Evolutionary conservation across 2,888 invertebrate genomes (phyloP).

Genomic region (Eueremaeus valkanovi): DNA sequence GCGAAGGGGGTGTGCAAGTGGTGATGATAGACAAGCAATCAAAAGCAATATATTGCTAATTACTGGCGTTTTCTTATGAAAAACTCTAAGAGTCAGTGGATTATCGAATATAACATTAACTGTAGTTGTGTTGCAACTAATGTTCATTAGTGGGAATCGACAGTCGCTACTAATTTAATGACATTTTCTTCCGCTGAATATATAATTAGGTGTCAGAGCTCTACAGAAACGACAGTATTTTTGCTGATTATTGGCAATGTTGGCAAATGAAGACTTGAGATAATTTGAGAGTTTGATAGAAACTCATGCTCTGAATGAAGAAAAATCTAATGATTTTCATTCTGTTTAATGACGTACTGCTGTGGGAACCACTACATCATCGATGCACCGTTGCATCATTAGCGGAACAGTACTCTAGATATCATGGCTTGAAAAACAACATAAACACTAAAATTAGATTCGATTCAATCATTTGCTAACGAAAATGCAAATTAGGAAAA

Average conservation of each 20-base stretch:
- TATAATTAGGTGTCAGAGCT: conserved; percentile 15
- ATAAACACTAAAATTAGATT: neutral
- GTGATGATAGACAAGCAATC: conserved; percentile 7
- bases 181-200: conserved; percentile 22
- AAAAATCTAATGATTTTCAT: neutral
- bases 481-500: neutral
- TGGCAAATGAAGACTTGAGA: too few relatives aligned
- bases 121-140: neutral
- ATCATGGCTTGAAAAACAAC: neutral
- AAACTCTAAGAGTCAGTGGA: conserved; percentile 13
- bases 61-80: conserved; percentile 21
- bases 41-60: conserved; percentile 23
- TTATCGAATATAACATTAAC: conserved; percentile 30
- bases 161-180: conserved; percentile 11
- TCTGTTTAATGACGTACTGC: conserved; percentile 1
- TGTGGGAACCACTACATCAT: conserved; percentile 29
- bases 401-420: neutral
- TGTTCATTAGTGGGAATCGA: conserved; percentile 18
- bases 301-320: neutral
- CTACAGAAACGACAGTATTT: neutral
- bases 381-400: conserved; percentile 16
- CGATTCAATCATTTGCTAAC: neutral
- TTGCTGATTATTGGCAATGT: neutral
- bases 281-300: neutral
- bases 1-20: neutral